phyloP scores from a whole-genome alignment of 2,113 vertebrate genomes.

The Apaloderma vittatum region DNA sequence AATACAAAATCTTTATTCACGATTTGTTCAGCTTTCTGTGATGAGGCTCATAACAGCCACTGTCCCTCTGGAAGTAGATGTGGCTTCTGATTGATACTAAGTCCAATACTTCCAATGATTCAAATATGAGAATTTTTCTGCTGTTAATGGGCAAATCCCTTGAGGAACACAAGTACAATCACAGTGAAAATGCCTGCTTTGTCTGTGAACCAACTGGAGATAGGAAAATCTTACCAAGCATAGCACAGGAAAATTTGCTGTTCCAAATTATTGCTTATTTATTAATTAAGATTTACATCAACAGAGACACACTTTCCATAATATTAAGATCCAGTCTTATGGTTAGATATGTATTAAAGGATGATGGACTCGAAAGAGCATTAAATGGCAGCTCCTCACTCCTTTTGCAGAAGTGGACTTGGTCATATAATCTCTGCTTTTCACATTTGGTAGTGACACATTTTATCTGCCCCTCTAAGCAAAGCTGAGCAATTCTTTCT shows the following conservation, averaged over 20 bases:
- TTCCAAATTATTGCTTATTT: background rate
- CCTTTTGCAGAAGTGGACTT: background rate
- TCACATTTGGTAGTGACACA: background rate
- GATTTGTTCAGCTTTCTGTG: background rate
- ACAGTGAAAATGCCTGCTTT: background rate
- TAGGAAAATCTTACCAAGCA: background rate
- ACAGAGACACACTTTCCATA: background rate
- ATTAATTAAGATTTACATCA: background rate
- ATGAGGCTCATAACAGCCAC: background rate
- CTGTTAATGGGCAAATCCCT: background rate
- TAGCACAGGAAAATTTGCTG: background rate
- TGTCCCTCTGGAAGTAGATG: background rate
- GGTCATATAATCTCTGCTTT: background rate
- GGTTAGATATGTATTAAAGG: background rate
- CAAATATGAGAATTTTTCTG: background rate
- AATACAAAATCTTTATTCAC: background rate
- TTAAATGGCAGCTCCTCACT: background rate
- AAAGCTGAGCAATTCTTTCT: background rate
- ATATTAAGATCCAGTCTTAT: background rate
- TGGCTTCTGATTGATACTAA: background rate
- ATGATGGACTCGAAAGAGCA: fast-evolving
- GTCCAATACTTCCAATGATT: background rate
- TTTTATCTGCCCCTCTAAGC: background rate
- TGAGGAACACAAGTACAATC: background rate
- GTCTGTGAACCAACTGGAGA: background rate